Conservation (phyloP, 2,113 vertebrate species). For the Labrus mixtus region DNA sequence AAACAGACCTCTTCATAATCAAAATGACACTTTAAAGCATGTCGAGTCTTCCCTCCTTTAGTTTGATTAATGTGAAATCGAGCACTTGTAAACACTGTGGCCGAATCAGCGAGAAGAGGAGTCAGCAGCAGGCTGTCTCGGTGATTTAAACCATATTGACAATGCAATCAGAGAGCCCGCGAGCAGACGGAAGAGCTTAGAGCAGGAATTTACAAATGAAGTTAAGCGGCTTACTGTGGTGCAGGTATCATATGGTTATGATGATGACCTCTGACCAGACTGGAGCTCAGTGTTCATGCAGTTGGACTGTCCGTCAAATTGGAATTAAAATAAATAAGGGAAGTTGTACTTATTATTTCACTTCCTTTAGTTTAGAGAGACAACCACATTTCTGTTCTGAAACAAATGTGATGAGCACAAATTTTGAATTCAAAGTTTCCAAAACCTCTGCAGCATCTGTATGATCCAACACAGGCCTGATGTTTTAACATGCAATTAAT, state of each 20-base stretch:
- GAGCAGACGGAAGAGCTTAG: slow-evolving; percentile 47
- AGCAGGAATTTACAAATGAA: slow-evolving; percentile 63
- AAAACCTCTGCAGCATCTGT: background rate
- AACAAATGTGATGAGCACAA: background rate
- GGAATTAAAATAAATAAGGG: background rate
- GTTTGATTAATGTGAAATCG: slow-evolving; percentile 9
- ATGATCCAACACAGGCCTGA: background rate
- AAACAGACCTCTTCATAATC: background rate
- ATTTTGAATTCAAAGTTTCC: background rate
- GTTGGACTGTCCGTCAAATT: background rate
- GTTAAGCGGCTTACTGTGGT: slow-evolving; percentile 70
- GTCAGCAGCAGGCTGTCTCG: slow-evolving; percentile 32
- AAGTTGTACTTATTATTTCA: background rate
- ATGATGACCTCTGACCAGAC: slow-evolving; percentile 34
- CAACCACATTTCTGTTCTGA: background rate
- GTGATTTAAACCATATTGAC: slow-evolving; percentile 63
- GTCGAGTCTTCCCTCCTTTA: background rate
- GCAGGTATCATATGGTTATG: slow-evolving; percentile 67
- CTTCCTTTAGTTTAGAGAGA: background rate
- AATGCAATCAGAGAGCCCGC: slow-evolving; percentile 25
- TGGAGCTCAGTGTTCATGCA: slow-evolving; percentile 1
- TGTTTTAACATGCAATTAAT: background rate
- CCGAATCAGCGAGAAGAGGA: slow-evolving; percentile 33
- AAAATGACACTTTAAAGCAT: background rate
- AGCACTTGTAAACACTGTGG: background rate